Evolutionary conservation across 1,140 invertebrate species (phyloP).

Genomic region (Drosophila punjabiensis): DNA sequence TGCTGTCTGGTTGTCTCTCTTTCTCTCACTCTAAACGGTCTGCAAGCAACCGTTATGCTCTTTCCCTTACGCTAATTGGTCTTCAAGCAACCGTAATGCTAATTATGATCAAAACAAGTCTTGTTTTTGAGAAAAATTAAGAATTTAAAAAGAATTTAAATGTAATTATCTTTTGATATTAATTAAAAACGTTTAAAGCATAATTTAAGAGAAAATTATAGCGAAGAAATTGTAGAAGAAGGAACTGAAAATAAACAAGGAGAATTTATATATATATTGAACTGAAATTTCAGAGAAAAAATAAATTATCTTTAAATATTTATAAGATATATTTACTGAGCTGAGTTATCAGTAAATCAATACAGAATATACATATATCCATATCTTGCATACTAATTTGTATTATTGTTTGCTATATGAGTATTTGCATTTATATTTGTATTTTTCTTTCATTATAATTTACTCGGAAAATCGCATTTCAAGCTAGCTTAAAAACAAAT

Average conservation of each 20-base stretch:
- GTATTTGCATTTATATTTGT: not conserved
- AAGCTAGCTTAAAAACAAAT: not conserved
- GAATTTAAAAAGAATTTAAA: not conserved
- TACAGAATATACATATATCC: not conserved
- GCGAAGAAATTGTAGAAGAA: too few species aligned
- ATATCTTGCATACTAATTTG: slow-evolving; percentile 7
- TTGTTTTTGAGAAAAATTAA: too few species aligned
- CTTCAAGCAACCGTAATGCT: too few species aligned
- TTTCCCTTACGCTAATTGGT: too few species aligned
- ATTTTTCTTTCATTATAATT: slow-evolving; percentile 1
- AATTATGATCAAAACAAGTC: too few species aligned
- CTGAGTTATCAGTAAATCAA: slow-evolving; percentile 6
- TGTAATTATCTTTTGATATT: too few species aligned
- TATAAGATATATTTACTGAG: not conserved
- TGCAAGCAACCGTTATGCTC: not conserved
- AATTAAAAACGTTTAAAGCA: not conserved
- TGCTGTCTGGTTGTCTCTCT: not conserved
- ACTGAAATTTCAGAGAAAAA: not conserved
- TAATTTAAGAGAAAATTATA: not conserved
- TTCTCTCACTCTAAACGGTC: not conserved
- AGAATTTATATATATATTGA: too few species aligned
- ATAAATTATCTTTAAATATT: not conserved
- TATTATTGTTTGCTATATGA: slow-evolving; percentile 5
- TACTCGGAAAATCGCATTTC: not conserved
- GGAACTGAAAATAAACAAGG: too few species aligned